phyloP scores from a whole-genome alignment of 2,113 vertebrate genomes.

The Crotalus helleri region DNA sequence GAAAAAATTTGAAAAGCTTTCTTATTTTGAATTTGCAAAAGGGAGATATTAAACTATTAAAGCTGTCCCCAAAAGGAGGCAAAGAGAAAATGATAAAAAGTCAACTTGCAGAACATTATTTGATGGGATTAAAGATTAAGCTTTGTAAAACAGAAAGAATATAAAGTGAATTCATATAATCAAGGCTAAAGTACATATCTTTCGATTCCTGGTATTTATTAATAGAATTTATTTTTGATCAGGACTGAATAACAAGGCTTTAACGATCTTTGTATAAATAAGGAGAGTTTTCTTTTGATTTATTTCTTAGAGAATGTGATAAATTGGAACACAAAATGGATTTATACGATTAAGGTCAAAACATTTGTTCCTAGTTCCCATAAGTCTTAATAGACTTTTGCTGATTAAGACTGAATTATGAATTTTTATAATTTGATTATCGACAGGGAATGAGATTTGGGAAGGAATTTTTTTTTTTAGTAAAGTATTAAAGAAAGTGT shows the following conservation, averaged over 20 bases:
- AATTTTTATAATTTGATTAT: not conserved
- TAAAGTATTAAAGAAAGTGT: not conserved
- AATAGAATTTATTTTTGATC: not conserved
- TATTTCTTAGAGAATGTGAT: not conserved
- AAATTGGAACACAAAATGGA: not conserved
- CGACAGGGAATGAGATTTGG: not conserved
- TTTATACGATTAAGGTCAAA: not conserved
- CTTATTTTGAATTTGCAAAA: not conserved
- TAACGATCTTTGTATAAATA: not conserved
- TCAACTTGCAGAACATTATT: not conserved
- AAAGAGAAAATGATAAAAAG: not conserved
- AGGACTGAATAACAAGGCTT: not conserved
- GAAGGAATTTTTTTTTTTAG: not conserved
- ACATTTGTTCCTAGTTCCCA: not conserved
- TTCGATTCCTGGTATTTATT: not conserved
- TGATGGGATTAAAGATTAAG: not conserved
- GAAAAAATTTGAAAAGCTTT: not conserved
- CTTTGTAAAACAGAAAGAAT: not conserved
- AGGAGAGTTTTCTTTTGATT: not conserved
- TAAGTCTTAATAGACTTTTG: not conserved
- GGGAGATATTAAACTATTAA: not conserved
- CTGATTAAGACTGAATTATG: not conserved
- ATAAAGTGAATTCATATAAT: not conserved
- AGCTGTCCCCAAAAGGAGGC: not conserved
- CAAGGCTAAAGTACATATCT: not conserved